Evolutionary conservation across 1,140 invertebrate species (phyloP).

Genomic region (Drosophila nebulosa): DNA sequence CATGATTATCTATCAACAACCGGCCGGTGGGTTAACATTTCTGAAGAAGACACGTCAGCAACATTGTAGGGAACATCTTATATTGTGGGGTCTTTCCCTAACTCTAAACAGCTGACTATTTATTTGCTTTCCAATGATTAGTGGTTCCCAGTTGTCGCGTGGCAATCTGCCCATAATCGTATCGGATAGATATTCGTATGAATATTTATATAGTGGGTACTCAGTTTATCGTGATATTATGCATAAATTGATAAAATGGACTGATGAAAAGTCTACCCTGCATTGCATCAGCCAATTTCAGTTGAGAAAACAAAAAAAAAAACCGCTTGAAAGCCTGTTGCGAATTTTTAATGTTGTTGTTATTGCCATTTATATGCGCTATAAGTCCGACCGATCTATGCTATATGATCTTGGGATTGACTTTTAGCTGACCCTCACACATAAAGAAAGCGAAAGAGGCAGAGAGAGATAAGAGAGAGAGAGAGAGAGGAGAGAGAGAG

Average conservation of each 20-base stretch:
- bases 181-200: constrained; percentile 10
- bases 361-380: constrained; percentile 32
- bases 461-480: neutral
- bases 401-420: constrained; percentile 18
- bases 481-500: neutral
- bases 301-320: constrained; percentile 28
- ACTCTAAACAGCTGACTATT: neutral
- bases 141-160: neutral
- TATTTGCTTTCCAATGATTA: neutral
- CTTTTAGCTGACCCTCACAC: neutral
- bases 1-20: constrained; percentile 2
- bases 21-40: constrained; percentile 26
- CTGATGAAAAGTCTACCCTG: constrained; percentile 64
- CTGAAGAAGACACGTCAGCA: neutral
- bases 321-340: constrained; percentile 55
- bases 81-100: neutral
- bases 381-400: constrained; percentile 32
- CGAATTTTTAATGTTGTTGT: constrained; percentile 40
- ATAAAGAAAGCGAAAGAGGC: neutral
- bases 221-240: constrained; percentile 31
- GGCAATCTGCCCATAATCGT: neutral
- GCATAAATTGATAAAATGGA: constrained; percentile 35
- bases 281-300: constrained; percentile 78
- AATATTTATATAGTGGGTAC: constrained; percentile 34
- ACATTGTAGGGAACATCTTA: neutral